Evolutionary conservation across 2,113 vertebrate species (phyloP).

Genomic region (Ivindomyrus marchei): DNA sequence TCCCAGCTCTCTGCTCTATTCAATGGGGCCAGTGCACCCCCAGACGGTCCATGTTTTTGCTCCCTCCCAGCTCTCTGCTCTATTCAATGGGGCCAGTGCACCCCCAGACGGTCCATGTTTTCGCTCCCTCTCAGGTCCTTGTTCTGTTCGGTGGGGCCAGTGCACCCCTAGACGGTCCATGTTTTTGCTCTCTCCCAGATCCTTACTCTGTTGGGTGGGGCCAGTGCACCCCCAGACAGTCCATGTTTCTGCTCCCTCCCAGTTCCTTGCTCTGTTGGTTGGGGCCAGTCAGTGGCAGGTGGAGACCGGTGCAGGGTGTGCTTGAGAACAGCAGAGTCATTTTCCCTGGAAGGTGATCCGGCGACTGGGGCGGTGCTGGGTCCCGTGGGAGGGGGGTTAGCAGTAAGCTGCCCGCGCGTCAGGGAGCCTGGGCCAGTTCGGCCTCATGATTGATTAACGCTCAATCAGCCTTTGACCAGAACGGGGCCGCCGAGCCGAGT

Average conservation of each 20-base stretch:
- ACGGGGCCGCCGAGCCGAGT: slow-evolving; percentile 35
- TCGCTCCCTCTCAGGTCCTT: neutral
- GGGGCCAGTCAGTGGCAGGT: neutral
- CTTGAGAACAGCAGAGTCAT: neutral
- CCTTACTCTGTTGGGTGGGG: neutral
- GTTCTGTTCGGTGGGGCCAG: neutral
- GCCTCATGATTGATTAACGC: slow-evolving; percentile 59
- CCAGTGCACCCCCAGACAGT: neutral
- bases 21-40: no score
- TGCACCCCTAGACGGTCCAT: neutral
- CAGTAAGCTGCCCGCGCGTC: slow-evolving; percentile 35
- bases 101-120: neutral
- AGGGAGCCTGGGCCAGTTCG: slow-evolving; percentile 40
- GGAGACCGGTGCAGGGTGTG: neutral
- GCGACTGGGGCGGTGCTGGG: neutral
- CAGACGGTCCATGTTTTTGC: neutral
- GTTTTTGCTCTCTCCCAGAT: neutral
- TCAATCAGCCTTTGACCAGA: slow-evolving; percentile 59
- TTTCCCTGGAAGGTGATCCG: neutral
- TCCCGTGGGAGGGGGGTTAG: neutral
- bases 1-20: no score
- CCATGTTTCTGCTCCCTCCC: neutral
- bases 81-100: neutral
- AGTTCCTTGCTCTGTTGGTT: neutral
- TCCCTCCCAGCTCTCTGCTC: neutral